Percentiles rank a stretch among this genome's conserved stretches.
Evolutionary conservation across 2,888 invertebrate species (phyloP).

Genomic region (Copidosoma aretas): DNA sequence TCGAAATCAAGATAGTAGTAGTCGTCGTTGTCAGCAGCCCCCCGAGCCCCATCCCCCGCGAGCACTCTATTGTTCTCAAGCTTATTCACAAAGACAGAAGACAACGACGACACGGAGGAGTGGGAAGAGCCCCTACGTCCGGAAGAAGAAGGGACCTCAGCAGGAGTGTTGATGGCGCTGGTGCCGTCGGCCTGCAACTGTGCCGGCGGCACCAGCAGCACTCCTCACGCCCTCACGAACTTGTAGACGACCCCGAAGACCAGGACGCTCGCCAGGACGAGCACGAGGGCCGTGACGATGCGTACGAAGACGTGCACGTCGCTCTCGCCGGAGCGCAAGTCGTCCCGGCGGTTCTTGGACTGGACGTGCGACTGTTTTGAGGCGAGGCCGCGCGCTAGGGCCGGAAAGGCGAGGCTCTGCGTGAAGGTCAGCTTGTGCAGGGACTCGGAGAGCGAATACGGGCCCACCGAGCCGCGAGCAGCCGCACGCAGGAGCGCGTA

Average conservation of each 20-base stretch:
- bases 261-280: conserved; percentile 74
- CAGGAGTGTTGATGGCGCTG: conserved; percentile 14
- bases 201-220: conserved; percentile 70
- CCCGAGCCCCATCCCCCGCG: no score
- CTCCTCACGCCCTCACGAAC: conserved; percentile 78
- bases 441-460: conserved; percentile 74
- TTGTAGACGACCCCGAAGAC: conserved; percentile 78
- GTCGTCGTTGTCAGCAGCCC: no score
- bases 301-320: conserved; percentile 76
- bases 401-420: conserved; percentile 76
- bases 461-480: conserved; percentile 75
- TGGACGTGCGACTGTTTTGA: conserved; percentile 68
- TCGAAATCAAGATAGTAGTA: no score
- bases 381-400: conserved; percentile 72
- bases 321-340: conserved; percentile 68
- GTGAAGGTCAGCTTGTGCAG: conserved; percentile 77
- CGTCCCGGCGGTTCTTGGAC: conserved; percentile 54
- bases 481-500: conserved; percentile 74
- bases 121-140: not conserved
- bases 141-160: not conserved
- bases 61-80: not conserved
- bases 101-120: not conserved
- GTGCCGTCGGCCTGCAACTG: conserved; percentile 23
- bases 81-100: not conserved
- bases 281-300: conserved; percentile 73